These are phyloP conservation scores for Petrophora chlorosata DNA, from an alignment of 2,888 invertebrate genomes.

Conservation along the genomic window DNA sequence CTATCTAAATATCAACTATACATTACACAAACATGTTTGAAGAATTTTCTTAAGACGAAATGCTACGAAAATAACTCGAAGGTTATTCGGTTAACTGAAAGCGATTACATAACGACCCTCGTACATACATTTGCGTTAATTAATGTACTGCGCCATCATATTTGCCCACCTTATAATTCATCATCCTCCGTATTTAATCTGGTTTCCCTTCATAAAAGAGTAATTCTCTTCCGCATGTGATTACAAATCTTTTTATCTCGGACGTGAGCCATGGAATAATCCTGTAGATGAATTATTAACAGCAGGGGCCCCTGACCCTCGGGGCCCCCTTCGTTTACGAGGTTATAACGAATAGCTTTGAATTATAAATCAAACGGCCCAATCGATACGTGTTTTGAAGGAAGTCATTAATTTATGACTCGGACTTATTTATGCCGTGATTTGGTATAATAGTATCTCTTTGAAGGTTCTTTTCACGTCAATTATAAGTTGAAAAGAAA, in stretches of 20 bases:
- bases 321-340: slow-evolving; percentile 13
- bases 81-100: neutral
- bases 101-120: neutral
- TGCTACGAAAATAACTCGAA: too few species aligned
- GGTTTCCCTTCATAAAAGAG: slow-evolving; percentile 26
- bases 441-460: neutral
- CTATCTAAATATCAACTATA: too few species aligned
- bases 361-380: slow-evolving; percentile 21
- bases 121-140: slow-evolving; percentile 5
- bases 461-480: too few species aligned
- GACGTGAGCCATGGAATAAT: slow-evolving; percentile 27
- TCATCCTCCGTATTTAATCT: slow-evolving; percentile 19
- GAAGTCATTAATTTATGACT: slow-evolving; percentile 10
- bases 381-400: slow-evolving; percentile 13
- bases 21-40: too few species aligned
- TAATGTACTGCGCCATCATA: slow-evolving; percentile 9
- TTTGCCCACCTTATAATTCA: slow-evolving; percentile 20
- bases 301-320: slow-evolving; percentile 2
- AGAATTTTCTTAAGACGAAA: too few species aligned
- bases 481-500: too few species aligned
- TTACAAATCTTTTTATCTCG: slow-evolving; percentile 35
- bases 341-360: slow-evolving; percentile 26
- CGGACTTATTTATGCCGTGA: neutral
- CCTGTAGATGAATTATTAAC: slow-evolving; percentile 29
- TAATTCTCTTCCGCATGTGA: slow-evolving; percentile 29